A percentile compares a stretch with the other conserved stretches of the same genome.
These are phyloP conservation scores for Stenurella melanura DNA, from an alignment of 2,888 invertebrate genomes.

Conservation along the genomic window DNA sequence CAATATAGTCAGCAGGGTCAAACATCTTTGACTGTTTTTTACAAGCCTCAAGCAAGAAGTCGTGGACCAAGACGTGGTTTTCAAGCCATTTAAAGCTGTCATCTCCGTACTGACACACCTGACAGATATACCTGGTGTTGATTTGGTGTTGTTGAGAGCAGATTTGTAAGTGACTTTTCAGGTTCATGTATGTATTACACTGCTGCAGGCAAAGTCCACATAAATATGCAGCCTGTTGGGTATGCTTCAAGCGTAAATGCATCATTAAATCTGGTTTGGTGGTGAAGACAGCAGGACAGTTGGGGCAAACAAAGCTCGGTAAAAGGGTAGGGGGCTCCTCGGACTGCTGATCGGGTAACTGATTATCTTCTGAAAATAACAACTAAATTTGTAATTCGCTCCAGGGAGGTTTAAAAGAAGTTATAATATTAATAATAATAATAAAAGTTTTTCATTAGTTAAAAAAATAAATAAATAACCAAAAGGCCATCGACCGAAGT, in stretches of 20 bases:
- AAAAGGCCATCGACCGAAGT: too few relatives aligned
- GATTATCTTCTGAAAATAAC: slow-evolving; percentile 58
- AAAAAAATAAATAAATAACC: too few relatives aligned
- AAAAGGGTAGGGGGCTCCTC: slow-evolving; percentile 55
- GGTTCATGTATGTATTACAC: slow-evolving; percentile 72
- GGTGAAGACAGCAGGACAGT: slow-evolving; percentile 71
- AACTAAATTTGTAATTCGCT: background rate
- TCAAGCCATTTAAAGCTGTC: slow-evolving; percentile 75
- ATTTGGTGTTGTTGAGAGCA: slow-evolving; percentile 73
- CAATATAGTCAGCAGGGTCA: slow-evolving; percentile 74
- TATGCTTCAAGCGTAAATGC: slow-evolving; percentile 76
- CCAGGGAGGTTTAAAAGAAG: too few relatives aligned
- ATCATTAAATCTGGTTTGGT: slow-evolving; percentile 75
- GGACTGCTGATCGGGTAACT: slow-evolving; percentile 45
- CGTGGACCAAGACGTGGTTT: slow-evolving; percentile 76
- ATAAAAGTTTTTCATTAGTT: too few relatives aligned
- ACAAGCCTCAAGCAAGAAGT: slow-evolving; percentile 72
- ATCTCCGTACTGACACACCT: slow-evolving; percentile 76
- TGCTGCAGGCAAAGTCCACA: slow-evolving; percentile 77
- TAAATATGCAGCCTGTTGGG: slow-evolving; percentile 74
- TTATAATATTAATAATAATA: too few relatives aligned
- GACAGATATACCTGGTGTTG: slow-evolving; percentile 72
- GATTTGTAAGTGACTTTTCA: slow-evolving; percentile 75
- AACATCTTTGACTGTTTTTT: slow-evolving; percentile 69
- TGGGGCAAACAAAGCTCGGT: slow-evolving; percentile 63